These are phyloP conservation scores for Sarcoramphus papa DNA, from an alignment of 2,797 vertebrate species.

Conservation along the genomic window DNA sequence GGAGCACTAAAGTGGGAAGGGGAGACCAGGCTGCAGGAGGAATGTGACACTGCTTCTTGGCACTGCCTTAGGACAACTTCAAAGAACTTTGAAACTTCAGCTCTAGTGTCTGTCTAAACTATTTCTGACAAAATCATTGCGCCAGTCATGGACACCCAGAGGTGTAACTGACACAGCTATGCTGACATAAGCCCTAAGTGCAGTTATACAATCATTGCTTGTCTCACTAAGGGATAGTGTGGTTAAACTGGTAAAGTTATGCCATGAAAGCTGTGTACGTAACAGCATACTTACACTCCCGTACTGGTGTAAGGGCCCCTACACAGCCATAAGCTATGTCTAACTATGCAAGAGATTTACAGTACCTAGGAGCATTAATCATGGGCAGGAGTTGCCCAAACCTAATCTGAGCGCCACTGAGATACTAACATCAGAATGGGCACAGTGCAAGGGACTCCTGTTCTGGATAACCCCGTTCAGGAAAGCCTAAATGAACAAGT, in stretches of 20 bases:
- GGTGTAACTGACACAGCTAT: background rate
- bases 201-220: background rate
- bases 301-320: background rate
- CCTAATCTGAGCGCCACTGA: background rate
- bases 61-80: background rate
- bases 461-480: background rate
- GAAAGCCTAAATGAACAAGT: background rate
- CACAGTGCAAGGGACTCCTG: background rate
- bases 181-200: background rate
- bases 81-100: background rate
- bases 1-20: background rate
- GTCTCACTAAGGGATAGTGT: background rate
- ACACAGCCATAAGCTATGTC: background rate
- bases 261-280: background rate
- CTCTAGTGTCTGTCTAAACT: background rate
- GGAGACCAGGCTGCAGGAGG: background rate
- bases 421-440: fast-evolving
- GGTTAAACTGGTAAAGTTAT: background rate
- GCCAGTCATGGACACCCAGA: fast-evolving
- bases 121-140: background rate
- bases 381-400: background rate
- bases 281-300: background rate
- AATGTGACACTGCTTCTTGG: background rate
- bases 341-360: background rate
- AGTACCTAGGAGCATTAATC: background rate